Conservation (phyloP, 2,888 invertebrate species). For the Disparrhopalites patrizii region DNA sequence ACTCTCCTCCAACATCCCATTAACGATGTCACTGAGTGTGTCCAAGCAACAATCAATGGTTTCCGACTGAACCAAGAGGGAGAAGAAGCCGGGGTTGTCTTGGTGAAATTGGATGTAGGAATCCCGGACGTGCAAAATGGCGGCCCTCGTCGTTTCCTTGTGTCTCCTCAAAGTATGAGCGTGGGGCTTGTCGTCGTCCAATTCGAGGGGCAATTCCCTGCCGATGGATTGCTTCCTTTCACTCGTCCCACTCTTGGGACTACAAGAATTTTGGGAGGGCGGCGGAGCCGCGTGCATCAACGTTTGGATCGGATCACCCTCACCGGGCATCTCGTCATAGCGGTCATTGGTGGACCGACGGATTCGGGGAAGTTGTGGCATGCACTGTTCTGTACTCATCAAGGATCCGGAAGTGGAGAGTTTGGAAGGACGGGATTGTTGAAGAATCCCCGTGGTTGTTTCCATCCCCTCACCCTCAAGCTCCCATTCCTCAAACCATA, state of each 20-base stretch:
- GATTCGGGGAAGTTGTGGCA: neutral
- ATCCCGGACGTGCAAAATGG: conserved; percentile 9
- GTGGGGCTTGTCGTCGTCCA: neutral
- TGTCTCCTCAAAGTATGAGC: neutral
- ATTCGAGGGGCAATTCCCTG: no score
- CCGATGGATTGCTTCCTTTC: no score
- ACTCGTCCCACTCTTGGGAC: neutral
- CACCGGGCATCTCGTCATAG: neutral
- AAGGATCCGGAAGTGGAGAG: neutral
- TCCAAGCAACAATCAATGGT: conserved; percentile 7
- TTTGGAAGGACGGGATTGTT: neutral
- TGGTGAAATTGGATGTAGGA: conserved; percentile 29
- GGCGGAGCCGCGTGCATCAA: neutral
- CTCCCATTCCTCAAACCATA: neutral
- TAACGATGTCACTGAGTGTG: neutral
- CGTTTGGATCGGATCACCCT: neutral
- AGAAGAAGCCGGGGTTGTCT: conserved; percentile 38
- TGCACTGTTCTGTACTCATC: neutral
- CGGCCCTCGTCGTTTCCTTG: neutral
- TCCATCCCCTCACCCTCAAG: neutral
- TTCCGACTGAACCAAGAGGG: conserved; percentile 24
- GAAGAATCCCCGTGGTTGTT: neutral
- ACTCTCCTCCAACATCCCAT: neutral
- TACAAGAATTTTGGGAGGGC: neutral
- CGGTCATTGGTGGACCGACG: neutral